phyloP scores from a whole-genome alignment of 2,797 vertebrate species.

The Sebastes umbrosus region DNA sequence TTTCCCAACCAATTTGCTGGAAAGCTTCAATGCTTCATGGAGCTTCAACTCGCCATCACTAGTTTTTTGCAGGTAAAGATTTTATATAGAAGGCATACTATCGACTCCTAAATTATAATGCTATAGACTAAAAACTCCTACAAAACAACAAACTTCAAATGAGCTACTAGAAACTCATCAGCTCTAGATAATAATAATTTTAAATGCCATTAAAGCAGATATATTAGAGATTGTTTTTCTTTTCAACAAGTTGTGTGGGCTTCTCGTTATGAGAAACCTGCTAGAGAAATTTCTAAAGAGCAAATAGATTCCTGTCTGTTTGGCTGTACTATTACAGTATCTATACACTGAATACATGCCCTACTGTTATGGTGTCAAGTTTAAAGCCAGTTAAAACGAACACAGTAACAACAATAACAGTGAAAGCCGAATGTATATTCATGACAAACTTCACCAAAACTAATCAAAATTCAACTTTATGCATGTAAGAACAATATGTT shows the following conservation, averaged over 20 bases:
- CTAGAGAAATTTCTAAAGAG: slow-evolving; percentile 86
- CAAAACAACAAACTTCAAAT: too few species aligned
- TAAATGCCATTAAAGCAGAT: too few species aligned
- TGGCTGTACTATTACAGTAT: accelerated
- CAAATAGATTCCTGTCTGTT: not conserved
- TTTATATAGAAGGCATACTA: not conserved
- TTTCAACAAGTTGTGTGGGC: slow-evolving; percentile 29
- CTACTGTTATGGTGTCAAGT: not conserved
- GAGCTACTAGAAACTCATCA: too few species aligned
- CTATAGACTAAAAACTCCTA: too few species aligned
- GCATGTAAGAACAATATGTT: not conserved
- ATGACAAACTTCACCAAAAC: accelerated
- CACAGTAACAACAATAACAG: accelerated
- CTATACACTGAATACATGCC: accelerated
- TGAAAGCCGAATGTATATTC: accelerated
- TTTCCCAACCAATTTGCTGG: too few species aligned
- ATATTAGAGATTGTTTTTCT: too few species aligned
- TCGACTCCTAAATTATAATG: not conserved
- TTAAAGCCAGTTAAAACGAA: accelerated
- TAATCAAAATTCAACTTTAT: accelerated
- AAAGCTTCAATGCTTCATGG: too few species aligned
- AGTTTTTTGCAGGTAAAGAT: not conserved
- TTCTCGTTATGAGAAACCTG: slow-evolving; percentile 74
- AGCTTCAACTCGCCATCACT: too few species aligned
- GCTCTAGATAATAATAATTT: too few species aligned